phyloP scores from a whole-genome alignment of 2,113 vertebrate genomes.

The Erinaceus europaeus region DNA sequence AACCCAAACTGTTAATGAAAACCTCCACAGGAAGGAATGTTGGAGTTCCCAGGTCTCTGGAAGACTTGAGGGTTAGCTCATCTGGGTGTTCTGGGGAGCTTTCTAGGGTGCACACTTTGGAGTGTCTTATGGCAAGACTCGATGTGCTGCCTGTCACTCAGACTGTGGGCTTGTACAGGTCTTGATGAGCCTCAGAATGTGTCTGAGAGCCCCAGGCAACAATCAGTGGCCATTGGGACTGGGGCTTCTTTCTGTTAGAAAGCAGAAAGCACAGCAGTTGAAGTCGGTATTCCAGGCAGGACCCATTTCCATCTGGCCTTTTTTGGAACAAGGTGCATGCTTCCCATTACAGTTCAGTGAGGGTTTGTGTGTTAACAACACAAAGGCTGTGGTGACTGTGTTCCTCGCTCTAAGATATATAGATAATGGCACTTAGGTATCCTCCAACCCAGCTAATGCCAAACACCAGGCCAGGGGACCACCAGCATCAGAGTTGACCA shows the following conservation, averaged over 20 bases:
- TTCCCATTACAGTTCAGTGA: neutral
- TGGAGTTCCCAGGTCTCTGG: neutral
- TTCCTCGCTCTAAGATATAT: neutral
- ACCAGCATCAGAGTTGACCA: neutral
- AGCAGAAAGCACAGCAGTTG: neutral
- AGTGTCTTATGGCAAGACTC: neutral
- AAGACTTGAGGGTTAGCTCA: neutral
- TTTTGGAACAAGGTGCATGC: neutral
- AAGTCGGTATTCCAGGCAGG: neutral
- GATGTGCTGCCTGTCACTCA: neutral
- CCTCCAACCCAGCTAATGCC: neutral
- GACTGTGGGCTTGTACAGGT: neutral
- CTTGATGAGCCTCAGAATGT: neutral
- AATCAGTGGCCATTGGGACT: neutral
- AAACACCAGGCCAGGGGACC: neutral
- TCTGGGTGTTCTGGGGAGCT: neutral
- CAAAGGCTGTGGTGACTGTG: neutral
- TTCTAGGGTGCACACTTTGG: neutral
- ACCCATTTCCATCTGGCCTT: neutral
- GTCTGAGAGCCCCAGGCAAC: neutral
- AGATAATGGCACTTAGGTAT: neutral
- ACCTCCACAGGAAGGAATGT: accelerated
- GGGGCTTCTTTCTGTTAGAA: neutral
- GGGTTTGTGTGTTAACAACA: neutral
- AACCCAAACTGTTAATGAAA: neutral